Evolutionary conservation across 2,888 invertebrate species (phyloP).

Genomic region (Apomyelois bistriatella): DNA sequence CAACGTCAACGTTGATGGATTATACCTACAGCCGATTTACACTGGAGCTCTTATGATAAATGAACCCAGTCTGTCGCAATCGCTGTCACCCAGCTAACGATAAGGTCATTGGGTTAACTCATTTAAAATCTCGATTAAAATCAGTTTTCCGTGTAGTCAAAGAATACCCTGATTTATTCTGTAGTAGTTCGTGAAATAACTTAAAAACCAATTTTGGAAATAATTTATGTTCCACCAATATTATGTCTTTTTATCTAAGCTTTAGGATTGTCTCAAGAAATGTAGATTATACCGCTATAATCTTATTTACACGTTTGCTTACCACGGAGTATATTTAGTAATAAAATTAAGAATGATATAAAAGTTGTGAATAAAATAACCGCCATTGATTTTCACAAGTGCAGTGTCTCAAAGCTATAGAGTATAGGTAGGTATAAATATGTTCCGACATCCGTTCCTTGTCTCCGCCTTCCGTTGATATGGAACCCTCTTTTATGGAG

Average conservation of each 20-base stretch:
- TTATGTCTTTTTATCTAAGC: too few species aligned
- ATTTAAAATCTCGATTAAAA: slow-evolving; percentile 6
- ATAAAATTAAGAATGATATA: not conserved
- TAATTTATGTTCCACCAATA: too few species aligned
- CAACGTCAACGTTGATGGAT: slow-evolving; percentile 20
- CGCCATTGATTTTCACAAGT: slow-evolving; percentile 1
- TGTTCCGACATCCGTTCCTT: slow-evolving; percentile 32
- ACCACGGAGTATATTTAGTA: too few species aligned
- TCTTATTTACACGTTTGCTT: too few species aligned
- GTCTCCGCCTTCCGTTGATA: slow-evolving; percentile 41
- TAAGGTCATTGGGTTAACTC: slow-evolving; percentile 7
- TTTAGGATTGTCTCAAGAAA: too few species aligned
- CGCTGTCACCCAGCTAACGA: slow-evolving; percentile 9
- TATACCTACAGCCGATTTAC: slow-evolving; percentile 9
- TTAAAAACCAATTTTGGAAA: too few species aligned
- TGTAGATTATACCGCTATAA: too few species aligned
- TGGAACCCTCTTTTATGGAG: slow-evolving; percentile 16
- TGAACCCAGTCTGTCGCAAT: slow-evolving; percentile 16
- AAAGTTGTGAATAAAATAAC: not conserved
- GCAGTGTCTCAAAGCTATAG: not conserved
- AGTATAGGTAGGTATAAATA: not conserved
- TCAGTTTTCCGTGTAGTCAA: not conserved
- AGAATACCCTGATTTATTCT: not conserved
- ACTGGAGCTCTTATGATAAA: slow-evolving; percentile 20
- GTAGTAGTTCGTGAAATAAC: not conserved